Evolutionary conservation across 2,113 vertebrate species (phyloP).

Genomic region (Corydoras sp.): DNA sequence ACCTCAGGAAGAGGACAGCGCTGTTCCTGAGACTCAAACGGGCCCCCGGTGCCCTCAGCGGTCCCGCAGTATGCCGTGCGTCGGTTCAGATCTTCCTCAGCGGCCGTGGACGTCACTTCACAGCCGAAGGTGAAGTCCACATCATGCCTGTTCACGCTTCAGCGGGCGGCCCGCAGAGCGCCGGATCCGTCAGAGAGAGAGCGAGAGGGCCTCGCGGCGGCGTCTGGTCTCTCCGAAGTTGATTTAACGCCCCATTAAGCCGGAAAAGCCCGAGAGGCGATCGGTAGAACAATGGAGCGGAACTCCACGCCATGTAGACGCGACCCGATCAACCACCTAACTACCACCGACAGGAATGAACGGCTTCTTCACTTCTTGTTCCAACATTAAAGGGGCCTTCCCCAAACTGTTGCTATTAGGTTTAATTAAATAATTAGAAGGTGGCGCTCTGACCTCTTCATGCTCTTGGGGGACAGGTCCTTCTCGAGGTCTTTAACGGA

Average conservation of each 20-base stretch:
- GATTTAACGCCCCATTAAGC: conserved; percentile 40
- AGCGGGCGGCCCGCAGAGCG: not conserved
- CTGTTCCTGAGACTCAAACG: not conserved
- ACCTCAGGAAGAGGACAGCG: no score
- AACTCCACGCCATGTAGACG: conserved; percentile 12
- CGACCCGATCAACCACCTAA: conserved; percentile 1
- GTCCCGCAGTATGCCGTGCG: not conserved
- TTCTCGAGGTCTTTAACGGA: conserved; percentile 84
- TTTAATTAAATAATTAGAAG: no score
- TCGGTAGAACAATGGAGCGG: conserved; percentile 21
- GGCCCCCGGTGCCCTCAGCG: not conserved
- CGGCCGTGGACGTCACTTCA: conserved; percentile 4
- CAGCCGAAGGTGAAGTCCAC: conserved; percentile 27
- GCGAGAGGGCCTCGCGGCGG: conserved; percentile 11
- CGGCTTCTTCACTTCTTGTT: no score
- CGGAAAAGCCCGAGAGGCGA: conserved; percentile 8
- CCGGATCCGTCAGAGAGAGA: conserved; percentile 11
- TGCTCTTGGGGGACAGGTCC: conserved; percentile 88
- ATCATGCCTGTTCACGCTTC: conserved; percentile 27
- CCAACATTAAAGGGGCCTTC: no score
- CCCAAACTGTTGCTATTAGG: no score
- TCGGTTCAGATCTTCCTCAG: not conserved
- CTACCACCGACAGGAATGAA: not conserved
- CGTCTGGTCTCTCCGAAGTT: conserved; percentile 19
- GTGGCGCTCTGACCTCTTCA: conserved; percentile 97